Base-by-base conservation (phyloP, 2,797 vertebrate genomes). In the Onychomys arenicola region DNA sequence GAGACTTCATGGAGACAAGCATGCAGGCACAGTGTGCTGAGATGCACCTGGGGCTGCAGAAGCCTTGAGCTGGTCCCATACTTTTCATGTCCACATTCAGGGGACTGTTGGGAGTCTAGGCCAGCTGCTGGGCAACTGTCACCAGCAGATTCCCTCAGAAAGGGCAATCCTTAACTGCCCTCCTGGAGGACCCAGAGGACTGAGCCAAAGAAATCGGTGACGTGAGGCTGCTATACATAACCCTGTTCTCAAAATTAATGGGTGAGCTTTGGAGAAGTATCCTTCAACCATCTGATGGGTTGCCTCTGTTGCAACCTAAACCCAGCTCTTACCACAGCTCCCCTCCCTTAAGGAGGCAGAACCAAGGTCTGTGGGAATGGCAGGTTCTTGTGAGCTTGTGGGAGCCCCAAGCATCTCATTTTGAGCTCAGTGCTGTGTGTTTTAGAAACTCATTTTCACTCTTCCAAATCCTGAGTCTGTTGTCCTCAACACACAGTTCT, bases 281-380 rank as follows among this genome's bases (percentile, higher is more conserved):
- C 43, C 67, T 43, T 21, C 63, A 14, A 12, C 25, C 25, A 13
- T 11, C 32, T 0, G 5, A 81, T 17, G 9, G 59, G 55, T 29
- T 37, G 59, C 40, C 0, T 67, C 65, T 6, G 12, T 57, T 27
- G 0, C 1, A 1, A 88, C 80, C 88, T 61, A 34, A 27, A 43
- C 67, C 2, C 0, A 1, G 0, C 0, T 0, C 0, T 40, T 17
- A 29, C 89, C 91, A 7, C 3, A n/a, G 82, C 46, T 16, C 43
- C 19, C 71, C 91, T 40, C 77, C n/a, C 9, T 6, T 83, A 17
- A 0, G 17, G 46, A 61, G 55, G 21, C 1, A 9, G 40, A 90
- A 17, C 4, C 25, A 3, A 6, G 13, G 17, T 19, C 6, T 37
- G 77, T 34, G 67, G 46, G 21, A 40, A 19, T 21, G 46, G 2